These are phyloP conservation scores for Furnarius figulus DNA, from an alignment of 2,113 vertebrate genomes.

Conservation along the genomic window DNA sequence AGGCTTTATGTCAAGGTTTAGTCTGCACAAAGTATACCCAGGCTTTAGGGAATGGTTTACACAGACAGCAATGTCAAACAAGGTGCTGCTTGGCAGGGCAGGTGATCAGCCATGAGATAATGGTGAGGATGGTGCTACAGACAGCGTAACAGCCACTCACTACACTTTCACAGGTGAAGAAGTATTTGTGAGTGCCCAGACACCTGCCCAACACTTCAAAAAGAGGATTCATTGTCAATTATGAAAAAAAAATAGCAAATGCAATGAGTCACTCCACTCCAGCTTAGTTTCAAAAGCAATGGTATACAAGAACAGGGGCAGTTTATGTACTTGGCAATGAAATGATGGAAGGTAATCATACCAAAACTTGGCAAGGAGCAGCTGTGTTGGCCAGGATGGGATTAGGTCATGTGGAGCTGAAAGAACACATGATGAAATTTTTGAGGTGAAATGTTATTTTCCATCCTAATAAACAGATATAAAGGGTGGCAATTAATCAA, in stretches of 20 bases:
- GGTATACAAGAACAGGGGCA: not conserved
- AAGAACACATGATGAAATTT: constrained; percentile 10
- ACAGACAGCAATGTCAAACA: not conserved
- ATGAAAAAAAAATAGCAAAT: not conserved
- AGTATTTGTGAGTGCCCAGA: not conserved
- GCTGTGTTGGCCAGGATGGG: not conserved
- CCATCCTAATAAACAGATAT: not conserved
- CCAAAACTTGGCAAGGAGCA: constrained; percentile 6
- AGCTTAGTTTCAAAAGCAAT: not conserved
- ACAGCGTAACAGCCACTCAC: not conserved
- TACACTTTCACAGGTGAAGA: not conserved
- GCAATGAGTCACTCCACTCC: not conserved
- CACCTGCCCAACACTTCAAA: not conserved
- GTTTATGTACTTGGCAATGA: not conserved
- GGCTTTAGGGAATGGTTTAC: not conserved
- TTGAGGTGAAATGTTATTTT: constrained; percentile 37
- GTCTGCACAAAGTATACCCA: not conserved
- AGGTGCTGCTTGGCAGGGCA: not conserved
- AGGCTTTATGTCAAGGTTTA: not conserved
- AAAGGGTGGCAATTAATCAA: not conserved
- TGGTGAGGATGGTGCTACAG: not conserved
- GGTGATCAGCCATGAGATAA: not conserved
- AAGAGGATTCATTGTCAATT: not conserved
- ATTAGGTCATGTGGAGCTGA: constrained; percentile 10
- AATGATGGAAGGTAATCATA: not conserved